phyloP scores from a whole-genome alignment of 2,113 vertebrate species.

The Lasiurus cinereus region DNA sequence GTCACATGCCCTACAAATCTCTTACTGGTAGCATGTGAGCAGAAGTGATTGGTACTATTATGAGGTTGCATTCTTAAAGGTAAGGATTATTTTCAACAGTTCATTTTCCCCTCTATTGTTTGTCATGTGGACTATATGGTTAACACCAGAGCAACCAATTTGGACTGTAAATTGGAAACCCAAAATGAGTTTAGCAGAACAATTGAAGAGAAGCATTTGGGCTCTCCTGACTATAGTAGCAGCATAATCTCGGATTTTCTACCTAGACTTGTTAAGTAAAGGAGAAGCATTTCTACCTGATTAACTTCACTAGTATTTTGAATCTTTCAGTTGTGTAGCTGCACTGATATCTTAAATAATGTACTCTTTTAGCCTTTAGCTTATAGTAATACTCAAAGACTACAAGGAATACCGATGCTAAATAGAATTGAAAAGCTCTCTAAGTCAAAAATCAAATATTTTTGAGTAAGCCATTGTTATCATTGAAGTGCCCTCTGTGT shows the following conservation, averaged over 20 bases:
- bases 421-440: background rate
- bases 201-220: background rate
- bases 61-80: background rate
- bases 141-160: background rate
- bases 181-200: background rate
- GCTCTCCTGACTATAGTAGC: background rate
- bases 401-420: no score
- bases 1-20: background rate
- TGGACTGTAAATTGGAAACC: background rate
- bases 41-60: background rate
- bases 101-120: background rate
- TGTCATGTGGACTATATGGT: background rate
- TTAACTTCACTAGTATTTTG: background rate
- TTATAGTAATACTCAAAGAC: background rate
- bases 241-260: background rate
- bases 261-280: background rate
- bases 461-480: background rate
- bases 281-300: background rate
- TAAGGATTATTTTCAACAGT: background rate
- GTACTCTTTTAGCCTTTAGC: background rate
- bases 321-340: background rate
- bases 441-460: conserved; percentile 7
- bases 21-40: background rate
- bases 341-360: background rate
- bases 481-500: background rate